Evolutionary conservation across 2,113 vertebrate species (phyloP).

Genomic region (Clarias batrachus): DNA sequence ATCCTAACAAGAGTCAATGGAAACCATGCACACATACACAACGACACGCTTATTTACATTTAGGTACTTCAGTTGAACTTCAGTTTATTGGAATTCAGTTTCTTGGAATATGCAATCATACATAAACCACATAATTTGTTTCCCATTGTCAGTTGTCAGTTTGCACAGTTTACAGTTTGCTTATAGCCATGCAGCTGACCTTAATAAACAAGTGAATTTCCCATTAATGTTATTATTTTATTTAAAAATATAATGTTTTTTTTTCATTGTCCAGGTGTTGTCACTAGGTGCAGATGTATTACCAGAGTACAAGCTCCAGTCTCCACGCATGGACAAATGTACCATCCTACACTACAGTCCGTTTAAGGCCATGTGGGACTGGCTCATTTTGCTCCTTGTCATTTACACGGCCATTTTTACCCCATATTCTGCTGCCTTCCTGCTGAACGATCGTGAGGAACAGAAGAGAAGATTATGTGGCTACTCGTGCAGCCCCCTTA

Average conservation of each 20-base stretch:
- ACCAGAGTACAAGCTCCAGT: slow-evolving; percentile 98
- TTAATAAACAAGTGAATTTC: background rate
- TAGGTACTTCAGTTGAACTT: background rate
- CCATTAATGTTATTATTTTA: background rate
- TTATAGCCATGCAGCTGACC: background rate
- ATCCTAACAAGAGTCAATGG: background rate
- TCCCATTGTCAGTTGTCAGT: background rate
- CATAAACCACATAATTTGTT: background rate
- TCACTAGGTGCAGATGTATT: slow-evolving; percentile 96
- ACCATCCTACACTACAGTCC: slow-evolving; percentile 99
- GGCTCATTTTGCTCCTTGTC: slow-evolving; percentile 94
- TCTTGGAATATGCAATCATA: background rate
- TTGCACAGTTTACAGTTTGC: background rate
- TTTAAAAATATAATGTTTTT: slow-evolving; percentile 1
- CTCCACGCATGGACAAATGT: slow-evolving; percentile 94
- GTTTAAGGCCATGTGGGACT: slow-evolving; percentile 98
- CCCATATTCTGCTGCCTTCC: slow-evolving; percentile 95
- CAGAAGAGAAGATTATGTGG: slow-evolving; percentile 91
- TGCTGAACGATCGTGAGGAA: slow-evolving; percentile 93
- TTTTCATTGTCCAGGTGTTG: slow-evolving; percentile 77
- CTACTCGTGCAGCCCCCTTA: slow-evolving; percentile 95
- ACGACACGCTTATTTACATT: background rate
- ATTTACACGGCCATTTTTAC: slow-evolving; percentile 99
- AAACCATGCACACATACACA: background rate
- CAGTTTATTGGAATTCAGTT: background rate